Evolutionary conservation across 1,140 invertebrate species (phyloP), one percentile per base, ranked within the genome.

Genomic region (Nilaparvata lugens): DNA sequence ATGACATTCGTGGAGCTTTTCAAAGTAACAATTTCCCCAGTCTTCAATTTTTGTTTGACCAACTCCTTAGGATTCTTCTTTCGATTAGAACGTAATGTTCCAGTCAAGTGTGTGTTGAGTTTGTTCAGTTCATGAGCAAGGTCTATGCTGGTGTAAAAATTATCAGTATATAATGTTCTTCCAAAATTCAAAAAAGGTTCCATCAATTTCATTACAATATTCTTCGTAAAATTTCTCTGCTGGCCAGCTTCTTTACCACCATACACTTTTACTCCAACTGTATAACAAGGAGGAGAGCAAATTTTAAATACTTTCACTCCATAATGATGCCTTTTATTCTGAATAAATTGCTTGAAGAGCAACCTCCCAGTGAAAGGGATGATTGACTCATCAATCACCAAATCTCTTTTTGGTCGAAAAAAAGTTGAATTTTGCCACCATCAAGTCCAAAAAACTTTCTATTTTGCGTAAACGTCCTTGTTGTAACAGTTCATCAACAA

Each of bases 381-480:
- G 6, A 74, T 68, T 25, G 62, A 65, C 64, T 74, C 73, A 62
- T 76, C 73, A 25, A 73, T 66, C 13, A 66, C 66, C 13, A 73
- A 42, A 54, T 67, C 58, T 62, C 68, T 45, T 19, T 62, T 61
- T 21, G 63, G 63, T 11, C 57, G 62, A 52, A n/a, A 16, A 38
- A 43, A 60, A 56, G 35, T 53, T 35, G 45, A 55, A 62, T 51
- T 64, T 64, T 55, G 25, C 28, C 11, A 53, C 45, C 24, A 59
- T 19, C 23, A 58, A 45, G 35, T 58, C 43, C 23, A 58, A 42
- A 19, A 58, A 31, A 24, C 19, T 42, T 43, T 40, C 19, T 31
- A 45, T 23, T 48, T 48, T 58, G n/a, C 21, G 40, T 28, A 19
- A 28, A 19, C 24, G 38, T 21, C 40, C 56, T 45, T 13, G 19